These are phyloP conservation scores for Sitobion miscanthi DNA, from an alignment of 1,140 invertebrate species.

Conservation along the genomic window DNA sequence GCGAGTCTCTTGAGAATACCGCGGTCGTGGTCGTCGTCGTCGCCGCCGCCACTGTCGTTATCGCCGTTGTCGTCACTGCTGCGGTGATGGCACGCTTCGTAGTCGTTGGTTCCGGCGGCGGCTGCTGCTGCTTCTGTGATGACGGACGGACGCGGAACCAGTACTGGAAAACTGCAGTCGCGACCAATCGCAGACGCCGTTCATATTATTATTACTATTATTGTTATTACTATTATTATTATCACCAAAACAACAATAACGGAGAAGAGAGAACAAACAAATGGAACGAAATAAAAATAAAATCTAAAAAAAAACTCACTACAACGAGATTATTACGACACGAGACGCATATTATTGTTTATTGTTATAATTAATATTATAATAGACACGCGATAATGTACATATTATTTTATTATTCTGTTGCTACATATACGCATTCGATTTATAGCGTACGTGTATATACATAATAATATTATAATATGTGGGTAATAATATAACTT, in stretches of 20 bases:
- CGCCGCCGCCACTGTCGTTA: neutral
- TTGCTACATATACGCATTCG: neutral
- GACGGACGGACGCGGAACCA: conserved; percentile 34
- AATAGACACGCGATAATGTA: neutral
- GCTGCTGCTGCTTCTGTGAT: too few relatives aligned
- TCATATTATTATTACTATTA: conserved; percentile 41
- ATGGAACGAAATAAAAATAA: neutral
- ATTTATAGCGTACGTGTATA: neutral
- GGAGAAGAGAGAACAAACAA: neutral
- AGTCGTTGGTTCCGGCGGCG: neutral
- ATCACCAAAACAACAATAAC: conserved; percentile 27
- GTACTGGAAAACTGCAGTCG: conserved; percentile 16
- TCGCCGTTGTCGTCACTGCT: neutral
- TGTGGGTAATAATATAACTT: neutral
- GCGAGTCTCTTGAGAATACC: neutral
- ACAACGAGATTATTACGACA: neutral
- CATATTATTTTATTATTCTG: conserved; percentile 9
- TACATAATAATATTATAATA: conserved; percentile 7
- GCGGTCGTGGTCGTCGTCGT: neutral
- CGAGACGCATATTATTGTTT: neutral
- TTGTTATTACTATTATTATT: conserved; percentile 36
- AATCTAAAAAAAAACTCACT: neutral
- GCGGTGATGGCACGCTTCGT: neutral
- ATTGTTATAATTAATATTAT: neutral
- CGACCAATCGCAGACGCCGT: neutral